Evolutionary conservation across 2,888 invertebrate species (phyloP), one percentile per base, ranked within the genome.

Genomic region (Caenorhabditis afra): DNA sequence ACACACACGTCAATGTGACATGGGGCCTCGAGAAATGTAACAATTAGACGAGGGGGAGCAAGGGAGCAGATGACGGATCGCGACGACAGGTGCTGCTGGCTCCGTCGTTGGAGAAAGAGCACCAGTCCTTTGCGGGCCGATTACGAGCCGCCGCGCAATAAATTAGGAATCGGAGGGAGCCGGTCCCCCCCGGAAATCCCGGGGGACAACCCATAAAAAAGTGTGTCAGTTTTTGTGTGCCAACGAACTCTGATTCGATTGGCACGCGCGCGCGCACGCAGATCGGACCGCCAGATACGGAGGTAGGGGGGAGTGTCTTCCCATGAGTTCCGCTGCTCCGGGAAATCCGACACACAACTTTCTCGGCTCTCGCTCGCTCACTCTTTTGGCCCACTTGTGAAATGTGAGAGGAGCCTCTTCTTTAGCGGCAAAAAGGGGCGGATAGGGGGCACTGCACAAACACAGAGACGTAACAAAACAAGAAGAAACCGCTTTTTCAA

Each of bases 321-420:
- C 12, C 11, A 44, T 59, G 35, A 61, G 62, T 71, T 71, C 71
- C 49, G 23, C 47, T 61, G 44, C 67, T 68, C 45, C 47, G 62
- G 50, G 73, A 73, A 73, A 64, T 73, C 73, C 64, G 73, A 73
- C 73, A 65, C 73, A 65, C 53, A 73, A 73, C 64, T 64, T 65
- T 57, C 18, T 49, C 53, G 64, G 64, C 64, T 64, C 58, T 57
- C 18, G 37, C 53, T 55, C 29, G 3, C 29, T 29, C 29, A 29
- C 64, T 58, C 57, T 73, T 73, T 58, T 49, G 64, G 71, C 64
- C 71, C 71, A 64, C 64, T 71, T 73, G 64, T 65, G 73, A 73
- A 73, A 73, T 73, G 73, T 73, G 73, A 73, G 73, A 73, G 52
- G 20, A 65, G 64, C 22, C 49, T 57, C 62, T 49, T 57, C 35